Evolutionary conservation across 2,797 vertebrate species (phyloP).

Genomic region (Odontamblyopus lacepedii): DNA sequence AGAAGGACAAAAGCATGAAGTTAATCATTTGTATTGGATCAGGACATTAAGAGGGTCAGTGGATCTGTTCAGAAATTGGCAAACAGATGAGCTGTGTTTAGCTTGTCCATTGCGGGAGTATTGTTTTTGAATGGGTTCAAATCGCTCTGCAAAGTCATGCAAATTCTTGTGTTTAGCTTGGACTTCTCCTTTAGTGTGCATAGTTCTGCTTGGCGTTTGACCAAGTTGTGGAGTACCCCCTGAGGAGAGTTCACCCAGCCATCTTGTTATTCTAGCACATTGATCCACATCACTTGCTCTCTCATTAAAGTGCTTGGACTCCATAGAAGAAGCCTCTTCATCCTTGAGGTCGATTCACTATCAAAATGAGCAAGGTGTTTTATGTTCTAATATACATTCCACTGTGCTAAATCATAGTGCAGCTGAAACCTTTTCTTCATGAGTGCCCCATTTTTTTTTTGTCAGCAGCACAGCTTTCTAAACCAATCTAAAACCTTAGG

Average conservation of each 20-base stretch:
- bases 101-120: slow-evolving; percentile 40
- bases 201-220: slow-evolving; percentile 63
- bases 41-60: slow-evolving; percentile 22
- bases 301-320: slow-evolving; percentile 52
- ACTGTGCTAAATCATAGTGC: slow-evolving; percentile 6
- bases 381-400: slow-evolving; percentile 19
- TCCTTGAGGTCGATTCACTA: slow-evolving; percentile 27
- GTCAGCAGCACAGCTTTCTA: slow-evolving; percentile 52
- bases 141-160: slow-evolving; percentile 67
- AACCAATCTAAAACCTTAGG: slow-evolving; percentile 54
- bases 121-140: slow-evolving; percentile 36
- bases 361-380: slow-evolving; percentile 25
- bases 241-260: slow-evolving; percentile 61
- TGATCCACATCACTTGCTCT: slow-evolving; percentile 69
- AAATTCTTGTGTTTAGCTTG: slow-evolving; percentile 70
- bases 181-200: slow-evolving; percentile 62
- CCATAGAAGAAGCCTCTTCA: slow-evolving; percentile 38
- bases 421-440: slow-evolving; percentile 17
- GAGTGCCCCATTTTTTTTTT: slow-evolving; percentile 35
- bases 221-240: slow-evolving; percentile 66
- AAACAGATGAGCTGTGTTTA: slow-evolving; percentile 29
- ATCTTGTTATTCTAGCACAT: slow-evolving; percentile 72
- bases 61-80: not conserved
- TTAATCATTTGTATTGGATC: slow-evolving; percentile 36
- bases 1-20: slow-evolving; percentile 24